Conservation (phyloP, 2,888 invertebrate species). For the Mesochorus sp. region DNA sequence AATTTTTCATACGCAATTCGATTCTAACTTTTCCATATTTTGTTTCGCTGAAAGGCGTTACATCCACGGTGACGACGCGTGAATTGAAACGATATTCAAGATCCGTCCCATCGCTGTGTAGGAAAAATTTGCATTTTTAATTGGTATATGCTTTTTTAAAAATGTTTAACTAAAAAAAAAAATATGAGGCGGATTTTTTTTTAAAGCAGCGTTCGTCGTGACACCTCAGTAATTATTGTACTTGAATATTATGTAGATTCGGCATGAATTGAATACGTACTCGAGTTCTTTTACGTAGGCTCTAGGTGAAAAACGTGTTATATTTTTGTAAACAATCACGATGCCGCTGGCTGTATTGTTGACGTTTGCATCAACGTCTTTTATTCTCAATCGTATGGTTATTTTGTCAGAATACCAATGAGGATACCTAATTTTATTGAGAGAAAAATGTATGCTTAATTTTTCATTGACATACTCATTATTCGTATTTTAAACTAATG, state of each 20-base stretch:
- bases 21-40: constrained; percentile 79
- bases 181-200: no score
- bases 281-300: constrained; percentile 85
- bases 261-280: no score
- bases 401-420: constrained; percentile 81
- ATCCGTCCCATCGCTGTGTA: constrained; percentile 86
- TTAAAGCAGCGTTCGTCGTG: background rate
- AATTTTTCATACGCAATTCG: constrained; percentile 82
- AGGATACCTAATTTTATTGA: constrained; percentile 78
- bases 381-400: constrained; percentile 77
- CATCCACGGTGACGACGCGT: constrained; percentile 82
- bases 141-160: constrained; percentile 65
- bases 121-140: constrained; percentile 14
- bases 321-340: constrained; percentile 86
- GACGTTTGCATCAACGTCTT: constrained; percentile 65
- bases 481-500: no score
- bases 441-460: no score
- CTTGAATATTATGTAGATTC: no score
- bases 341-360: constrained; percentile 78
- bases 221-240: no score
- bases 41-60: constrained; percentile 63
- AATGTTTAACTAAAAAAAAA: background rate
- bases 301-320: constrained; percentile 86
- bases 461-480: no score
- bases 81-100: constrained; percentile 87